phyloP scores from a whole-genome alignment of 1,140 invertebrate genomes.

The Vanessa tameamea region DNA sequence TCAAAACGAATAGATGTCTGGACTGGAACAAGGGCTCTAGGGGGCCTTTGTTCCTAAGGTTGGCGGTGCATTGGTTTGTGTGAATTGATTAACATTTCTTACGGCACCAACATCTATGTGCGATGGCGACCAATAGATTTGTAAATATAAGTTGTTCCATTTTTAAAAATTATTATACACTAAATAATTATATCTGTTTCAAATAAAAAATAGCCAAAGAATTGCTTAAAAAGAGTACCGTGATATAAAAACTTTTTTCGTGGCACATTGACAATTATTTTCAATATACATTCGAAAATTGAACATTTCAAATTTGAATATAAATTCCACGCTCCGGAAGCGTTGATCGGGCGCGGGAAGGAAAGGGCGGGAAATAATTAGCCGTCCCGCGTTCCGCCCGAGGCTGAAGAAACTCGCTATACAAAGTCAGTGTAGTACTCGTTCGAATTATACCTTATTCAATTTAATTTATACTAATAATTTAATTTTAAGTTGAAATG shows the following conservation, averaged over 20 bases:
- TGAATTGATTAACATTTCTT: too few species aligned
- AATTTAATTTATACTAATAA: neutral
- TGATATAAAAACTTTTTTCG: conserved; percentile 2
- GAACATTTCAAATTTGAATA: conserved; percentile 36
- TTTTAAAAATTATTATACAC: too few species aligned
- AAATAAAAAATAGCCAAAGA: neutral
- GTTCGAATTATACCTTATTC: conserved; percentile 1
- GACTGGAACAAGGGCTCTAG: too few species aligned
- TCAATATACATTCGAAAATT: conserved; percentile 1
- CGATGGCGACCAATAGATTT: too few species aligned
- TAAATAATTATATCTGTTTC: too few species aligned
- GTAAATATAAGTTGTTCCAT: too few species aligned
- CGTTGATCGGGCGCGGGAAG: conserved; percentile 56
- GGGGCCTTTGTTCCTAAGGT: too few species aligned
- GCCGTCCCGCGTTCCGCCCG: conserved; percentile 51
- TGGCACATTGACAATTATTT: neutral
- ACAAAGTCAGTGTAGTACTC: conserved; percentile 37
- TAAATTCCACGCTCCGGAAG: conserved; percentile 36
- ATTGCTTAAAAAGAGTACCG: neutral
- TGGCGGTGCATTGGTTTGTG: too few species aligned
- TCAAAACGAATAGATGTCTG: too few species aligned
- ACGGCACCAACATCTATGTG: too few species aligned
- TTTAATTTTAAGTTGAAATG: conserved; percentile 5
- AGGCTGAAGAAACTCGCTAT: conserved; percentile 56
- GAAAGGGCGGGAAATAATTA: conserved; percentile 73